phyloP scores from a whole-genome alignment of 2,888 invertebrate species.

The Conchocele bisecta region DNA sequence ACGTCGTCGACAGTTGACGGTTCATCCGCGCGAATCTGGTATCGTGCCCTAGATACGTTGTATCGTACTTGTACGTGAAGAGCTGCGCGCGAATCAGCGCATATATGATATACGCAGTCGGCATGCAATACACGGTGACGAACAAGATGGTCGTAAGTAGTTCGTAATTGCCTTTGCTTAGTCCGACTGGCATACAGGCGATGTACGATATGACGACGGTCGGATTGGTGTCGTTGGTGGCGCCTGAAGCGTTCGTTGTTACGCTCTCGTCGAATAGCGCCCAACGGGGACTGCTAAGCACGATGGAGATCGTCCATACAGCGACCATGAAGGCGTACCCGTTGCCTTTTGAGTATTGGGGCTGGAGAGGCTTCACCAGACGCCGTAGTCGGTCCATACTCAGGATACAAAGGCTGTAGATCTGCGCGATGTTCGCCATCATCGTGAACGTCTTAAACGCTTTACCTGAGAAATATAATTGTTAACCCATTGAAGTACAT shows the following conservation, averaged over 20 bases:
- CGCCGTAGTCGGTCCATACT: conserved; percentile 42
- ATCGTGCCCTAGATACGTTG: too few relatives aligned
- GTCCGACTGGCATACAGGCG: conserved; percentile 33
- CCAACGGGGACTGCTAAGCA: conserved; percentile 26
- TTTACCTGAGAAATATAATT: too few relatives aligned
- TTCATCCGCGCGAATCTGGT: too few relatives aligned
- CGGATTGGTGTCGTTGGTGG: not conserved
- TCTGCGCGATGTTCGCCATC: conserved; percentile 48
- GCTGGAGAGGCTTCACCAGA: not conserved
- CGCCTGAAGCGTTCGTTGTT: not conserved
- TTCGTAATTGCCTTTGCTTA: not conserved
- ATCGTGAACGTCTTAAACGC: conserved; percentile 47
- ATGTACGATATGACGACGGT: not conserved
- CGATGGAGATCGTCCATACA: conserved; percentile 13
- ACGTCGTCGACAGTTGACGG: conserved; percentile 32
- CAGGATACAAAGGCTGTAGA: conserved; percentile 34
- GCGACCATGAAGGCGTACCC: conserved; percentile 6
- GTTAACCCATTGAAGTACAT: too few relatives aligned
- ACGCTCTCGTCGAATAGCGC: conserved; percentile 31
- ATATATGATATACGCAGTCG: conserved; percentile 20
- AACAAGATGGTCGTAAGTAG: conserved; percentile 17
- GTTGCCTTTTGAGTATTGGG: conserved; percentile 33
- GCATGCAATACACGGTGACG: conserved; percentile 32
- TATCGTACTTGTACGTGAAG: too few relatives aligned
- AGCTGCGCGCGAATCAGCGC: conserved; percentile 13